Evolutionary conservation across 2,888 invertebrate species (phyloP), one percentile per base, ranked within the genome.

Genomic region (Platycheirus rosarum): DNA sequence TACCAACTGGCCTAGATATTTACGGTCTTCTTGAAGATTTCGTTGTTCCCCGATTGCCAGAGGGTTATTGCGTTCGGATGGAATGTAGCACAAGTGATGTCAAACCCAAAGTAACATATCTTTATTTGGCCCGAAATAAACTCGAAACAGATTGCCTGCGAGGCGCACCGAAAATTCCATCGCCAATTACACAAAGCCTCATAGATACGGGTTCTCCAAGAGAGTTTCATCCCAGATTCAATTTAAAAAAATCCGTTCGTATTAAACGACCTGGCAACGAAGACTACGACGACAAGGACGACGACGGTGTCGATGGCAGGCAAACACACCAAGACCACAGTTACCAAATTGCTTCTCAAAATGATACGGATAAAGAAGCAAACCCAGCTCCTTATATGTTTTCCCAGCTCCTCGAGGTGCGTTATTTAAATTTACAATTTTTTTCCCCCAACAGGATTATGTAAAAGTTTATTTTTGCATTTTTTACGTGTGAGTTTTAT

Each of bases 31-130:
- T 91, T 42, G 87, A 87, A 85, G 88, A 91, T 49, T 89, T 90
- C 77, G 87, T 91, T 29, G 88, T 89, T 53, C 90, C 91, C 0
- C 87, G 90, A 1, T 66, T 91, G 70, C 91, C 91, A 1, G 87
- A 89, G 69, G 90, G 90, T 3, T 91, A 89, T 70, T 86, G 86
- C 42, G 87, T 91, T 44, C 87, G 87, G 0, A 70, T 89, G 16
- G 87, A 88, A 69, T 86, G 66, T 55, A 62, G 57, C 63, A 60
- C 60, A 63, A 35, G 75, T 32, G 71, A 78, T 48, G 37, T 37
- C 23, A 26, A 20, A 23, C 55, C 70, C 13, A 71, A 68, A 42
- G 69, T 51, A 46, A 77, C 48, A 42, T 71, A 53, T n/a, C 85
- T 88, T 79, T 88, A 86, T 37, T 75, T 89, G 66, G 88, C 88